A percentile compares a stretch with the other conserved stretches of the same genome.
Evolutionary conservation across 2,888 invertebrate species (phyloP).

Genomic region (Conomelus anceps): DNA sequence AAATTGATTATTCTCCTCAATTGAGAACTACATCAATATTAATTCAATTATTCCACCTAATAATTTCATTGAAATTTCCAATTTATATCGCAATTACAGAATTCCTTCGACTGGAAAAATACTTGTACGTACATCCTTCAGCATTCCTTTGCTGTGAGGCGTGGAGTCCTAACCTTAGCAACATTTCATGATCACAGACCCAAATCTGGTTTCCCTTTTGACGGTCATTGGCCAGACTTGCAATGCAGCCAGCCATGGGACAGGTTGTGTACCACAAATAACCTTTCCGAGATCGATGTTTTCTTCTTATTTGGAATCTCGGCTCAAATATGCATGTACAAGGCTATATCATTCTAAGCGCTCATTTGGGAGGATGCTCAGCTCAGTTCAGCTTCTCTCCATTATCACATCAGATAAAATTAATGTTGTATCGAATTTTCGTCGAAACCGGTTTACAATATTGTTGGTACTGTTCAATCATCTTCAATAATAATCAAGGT

Average conservation of each 20-base stretch:
- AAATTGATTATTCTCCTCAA: background rate
- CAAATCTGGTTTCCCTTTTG: background rate
- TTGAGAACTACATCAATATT: background rate
- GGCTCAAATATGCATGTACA: background rate
- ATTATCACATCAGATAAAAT: background rate
- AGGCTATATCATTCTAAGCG: background rate
- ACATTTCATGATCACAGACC: background rate
- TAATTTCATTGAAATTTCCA: background rate
- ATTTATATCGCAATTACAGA: background rate
- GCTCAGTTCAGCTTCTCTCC: background rate
- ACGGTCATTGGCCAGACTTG: background rate
- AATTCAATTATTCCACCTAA: background rate
- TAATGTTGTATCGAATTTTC: background rate
- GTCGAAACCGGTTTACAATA: background rate
- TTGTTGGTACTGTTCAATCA: background rate
- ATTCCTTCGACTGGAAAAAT: background rate
- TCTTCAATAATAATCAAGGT: background rate
- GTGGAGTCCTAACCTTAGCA: background rate
- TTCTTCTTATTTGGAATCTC: background rate
- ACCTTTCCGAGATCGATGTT: background rate
- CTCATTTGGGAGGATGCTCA: background rate
- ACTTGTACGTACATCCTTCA: background rate
- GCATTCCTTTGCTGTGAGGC: background rate
- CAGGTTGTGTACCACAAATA: background rate
- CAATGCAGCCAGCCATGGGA: background rate